Base-by-base conservation (phyloP, 2,888 invertebrate species). In the Oxycera nigricornis region DNA sequence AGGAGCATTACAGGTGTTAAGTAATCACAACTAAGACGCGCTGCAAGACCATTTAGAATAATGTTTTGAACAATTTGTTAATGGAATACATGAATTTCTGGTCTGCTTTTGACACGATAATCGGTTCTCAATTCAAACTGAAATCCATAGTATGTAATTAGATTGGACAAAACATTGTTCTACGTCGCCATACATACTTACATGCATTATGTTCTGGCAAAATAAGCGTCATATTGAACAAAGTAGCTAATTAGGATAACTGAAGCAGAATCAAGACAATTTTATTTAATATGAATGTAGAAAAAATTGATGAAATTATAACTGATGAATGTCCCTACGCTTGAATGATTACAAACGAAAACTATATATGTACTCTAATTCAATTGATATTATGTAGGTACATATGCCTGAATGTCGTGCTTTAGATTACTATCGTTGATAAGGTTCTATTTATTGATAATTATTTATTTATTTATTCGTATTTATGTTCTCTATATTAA, bases 1-100 rank as follows among this genome's bases (percentile, higher is more conserved):
- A 91, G 91, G 82, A 92, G 91, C 80, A 91, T 95, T 80, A 94
- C 94, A n/a, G 94, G 93, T 46, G 90, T 94, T 3, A 89, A 89
- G 81, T 90, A 86, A 83, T 39, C 39, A 39, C 39, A 7, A 39
- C 0, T 39, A 39, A 39, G n/a, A 1, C 1, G 39, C 1, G 14
- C 39, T 39, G 39, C 39, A 39, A 39, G 7, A 39, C 39, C 7
- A 39, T 14, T 39, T 14, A 39, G 7, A 14, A 39, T 35, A 35
- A 35, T 35, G 11, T 35, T 6, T 35, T 35, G 39, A 35, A 35
- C 39, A 39, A 39, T 14, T 39, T n/a, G n/a, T n/a, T n/a, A n/a
- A n/a, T n/a, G n/a, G n/a, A n/a, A n/a, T n/a, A n/a, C n/a, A n/a
- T n/a, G n/a, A n/a, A n/a, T n/a, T n/a, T n/a, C n/a, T n/a, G n/a